Conservation (phyloP, 2,113 vertebrate species). For the Dryoscopus gambensis region DNA sequence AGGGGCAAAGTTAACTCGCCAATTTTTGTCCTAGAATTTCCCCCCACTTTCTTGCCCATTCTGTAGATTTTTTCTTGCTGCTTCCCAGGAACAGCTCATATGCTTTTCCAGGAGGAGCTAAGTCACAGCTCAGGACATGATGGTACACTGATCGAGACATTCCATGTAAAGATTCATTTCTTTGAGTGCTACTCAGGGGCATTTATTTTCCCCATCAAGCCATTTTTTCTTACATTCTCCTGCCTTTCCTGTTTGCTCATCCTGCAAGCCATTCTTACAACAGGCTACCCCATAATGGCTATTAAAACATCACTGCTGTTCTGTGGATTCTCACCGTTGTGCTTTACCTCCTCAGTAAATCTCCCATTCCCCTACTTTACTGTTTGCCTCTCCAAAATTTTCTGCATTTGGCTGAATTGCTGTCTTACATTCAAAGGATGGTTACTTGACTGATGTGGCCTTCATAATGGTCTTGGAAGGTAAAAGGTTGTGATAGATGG, state of each 20-base stretch:
- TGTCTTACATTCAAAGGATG: neutral
- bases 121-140: fast-evolving
- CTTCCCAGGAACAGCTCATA: neutral
- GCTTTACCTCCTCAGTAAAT: neutral
- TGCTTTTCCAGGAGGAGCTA: neutral
- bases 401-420: neutral
- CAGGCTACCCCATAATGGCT: neutral
- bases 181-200: fast-evolving
- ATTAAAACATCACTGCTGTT: neutral
- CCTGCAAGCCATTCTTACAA: neutral
- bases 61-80: neutral
- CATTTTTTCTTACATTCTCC: neutral
- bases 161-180: neutral
- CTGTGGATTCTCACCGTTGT: neutral
- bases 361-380: neutral
- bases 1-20: neutral
- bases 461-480: neutral
- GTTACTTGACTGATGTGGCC: neutral
- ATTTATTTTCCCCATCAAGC: neutral
- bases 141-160: neutral
- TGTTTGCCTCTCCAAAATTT: neutral
- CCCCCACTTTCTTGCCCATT: neutral
- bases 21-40: neutral
- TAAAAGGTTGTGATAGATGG: constrained; percentile 11
- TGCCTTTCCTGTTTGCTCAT: neutral